These are phyloP conservation scores for Schizopygopsis pylzovi DNA, from an alignment of 2,797 vertebrate species.

Conservation along the genomic window DNA sequence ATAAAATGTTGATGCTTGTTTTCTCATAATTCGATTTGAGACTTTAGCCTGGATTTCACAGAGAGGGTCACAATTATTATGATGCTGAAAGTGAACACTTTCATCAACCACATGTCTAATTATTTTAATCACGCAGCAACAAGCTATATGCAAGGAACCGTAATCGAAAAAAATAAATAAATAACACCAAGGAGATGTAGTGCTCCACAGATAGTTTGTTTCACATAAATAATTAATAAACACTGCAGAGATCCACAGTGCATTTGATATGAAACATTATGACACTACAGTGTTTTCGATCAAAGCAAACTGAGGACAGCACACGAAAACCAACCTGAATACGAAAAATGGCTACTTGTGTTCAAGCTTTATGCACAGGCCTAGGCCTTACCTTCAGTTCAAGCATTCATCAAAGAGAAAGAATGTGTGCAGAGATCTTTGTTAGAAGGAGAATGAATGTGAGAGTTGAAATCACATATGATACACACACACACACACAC, in stretches of 20 bases:
- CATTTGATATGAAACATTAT: conserved; percentile 16
- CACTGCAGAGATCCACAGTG: conserved; percentile 13
- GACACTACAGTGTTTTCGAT: conserved; percentile 3
- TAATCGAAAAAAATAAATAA: not conserved
- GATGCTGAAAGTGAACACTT: conserved; percentile 4
- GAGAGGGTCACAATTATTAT: not conserved
- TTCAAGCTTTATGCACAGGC: not conserved
- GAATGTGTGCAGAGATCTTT: not conserved
- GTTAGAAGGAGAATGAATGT: not conserved
- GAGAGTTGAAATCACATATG: not conserved
- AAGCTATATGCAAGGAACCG: not conserved
- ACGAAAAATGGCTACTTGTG: not conserved
- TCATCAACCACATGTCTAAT: conserved; percentile 4
- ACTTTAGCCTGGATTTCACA: too few species aligned
- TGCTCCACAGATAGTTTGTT: conserved; percentile 18
- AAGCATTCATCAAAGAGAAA: conserved; percentile 13
- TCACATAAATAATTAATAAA: conserved; percentile 45
- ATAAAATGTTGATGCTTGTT: too few species aligned
- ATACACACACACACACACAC: not conserved
- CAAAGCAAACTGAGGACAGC: not conserved
- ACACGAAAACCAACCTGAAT: not conserved
- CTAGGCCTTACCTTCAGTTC: not conserved
- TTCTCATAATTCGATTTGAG: too few species aligned
- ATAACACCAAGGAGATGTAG: conserved; percentile 16
- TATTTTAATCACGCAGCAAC: conserved; percentile 18